Evolutionary conservation across 1,140 invertebrate genomes (phyloP).

Genomic region (Halesus radiatus): DNA sequence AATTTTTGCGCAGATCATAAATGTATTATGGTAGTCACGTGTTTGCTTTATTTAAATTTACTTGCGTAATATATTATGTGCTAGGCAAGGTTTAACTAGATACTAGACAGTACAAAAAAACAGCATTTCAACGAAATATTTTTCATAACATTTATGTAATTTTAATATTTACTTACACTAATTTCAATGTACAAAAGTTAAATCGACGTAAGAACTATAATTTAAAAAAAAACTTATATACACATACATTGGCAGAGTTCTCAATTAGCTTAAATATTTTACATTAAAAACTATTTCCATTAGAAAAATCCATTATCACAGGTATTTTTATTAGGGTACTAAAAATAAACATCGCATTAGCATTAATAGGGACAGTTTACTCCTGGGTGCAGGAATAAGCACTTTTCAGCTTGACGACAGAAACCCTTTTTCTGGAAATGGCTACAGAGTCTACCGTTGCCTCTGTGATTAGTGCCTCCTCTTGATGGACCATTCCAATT

Average conservation of each 20-base stretch:
- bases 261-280: slow-evolving; percentile 5
- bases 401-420: slow-evolving; percentile 83
- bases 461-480: slow-evolving; percentile 65
- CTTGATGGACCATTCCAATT: slow-evolving; percentile 70
- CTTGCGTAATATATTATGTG: too few relatives aligned
- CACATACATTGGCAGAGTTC: background rate
- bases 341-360: background rate
- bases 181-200: slow-evolving; percentile 7
- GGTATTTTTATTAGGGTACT: slow-evolving; percentile 1
- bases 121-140: slow-evolving; percentile 44
- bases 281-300: slow-evolving; percentile 4
- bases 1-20: too few relatives aligned
- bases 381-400: slow-evolving; percentile 82
- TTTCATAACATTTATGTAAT: slow-evolving; percentile 1
- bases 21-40: too few relatives aligned
- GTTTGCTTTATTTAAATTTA: too few relatives aligned
- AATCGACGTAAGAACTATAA: background rate
- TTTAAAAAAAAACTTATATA: slow-evolving; percentile 21
- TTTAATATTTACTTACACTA: slow-evolving; percentile 19
- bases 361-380: slow-evolving; percentile 72
- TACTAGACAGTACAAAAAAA: too few relatives aligned
- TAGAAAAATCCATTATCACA: slow-evolving; percentile 33
- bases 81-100: too few relatives aligned
- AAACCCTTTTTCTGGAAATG: slow-evolving; percentile 83
- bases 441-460: slow-evolving; percentile 74